Conservation (phyloP, 30 jellyfish, hydroid and myxozoan species). For the Pseudorhiza aurosa region DNA sequence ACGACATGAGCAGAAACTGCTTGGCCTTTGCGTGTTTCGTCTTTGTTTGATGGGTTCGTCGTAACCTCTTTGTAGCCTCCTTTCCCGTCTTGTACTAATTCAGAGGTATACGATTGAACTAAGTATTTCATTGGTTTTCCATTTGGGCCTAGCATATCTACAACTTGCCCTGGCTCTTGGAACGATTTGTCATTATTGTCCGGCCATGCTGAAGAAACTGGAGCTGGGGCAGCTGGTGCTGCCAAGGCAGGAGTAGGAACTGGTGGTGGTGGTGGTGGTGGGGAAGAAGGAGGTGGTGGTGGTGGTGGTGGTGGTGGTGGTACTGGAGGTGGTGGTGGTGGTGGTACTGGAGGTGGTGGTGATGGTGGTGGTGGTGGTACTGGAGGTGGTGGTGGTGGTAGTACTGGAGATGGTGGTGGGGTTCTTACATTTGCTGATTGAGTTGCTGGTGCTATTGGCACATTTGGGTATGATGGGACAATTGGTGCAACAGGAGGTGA, state of each 20-base stretch:
- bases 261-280: slow-evolving; percentile 24
- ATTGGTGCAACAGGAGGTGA: slow-evolving; percentile 61
- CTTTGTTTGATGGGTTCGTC: slow-evolving; percentile 25
- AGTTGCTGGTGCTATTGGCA: slow-evolving; percentile 34
- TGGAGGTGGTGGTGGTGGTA: slow-evolving; percentile 14
- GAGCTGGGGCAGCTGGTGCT: slow-evolving; percentile 53
- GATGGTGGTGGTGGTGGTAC: slow-evolving; percentile 19
- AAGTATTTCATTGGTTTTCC: slow-evolving; percentile 55
- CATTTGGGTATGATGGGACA: slow-evolving; percentile 34
- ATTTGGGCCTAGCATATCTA: slow-evolving; percentile 72
- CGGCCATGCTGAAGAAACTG: slow-evolving; percentile 25
- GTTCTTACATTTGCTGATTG: slow-evolving; percentile 37
- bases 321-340: slow-evolving; percentile 34
- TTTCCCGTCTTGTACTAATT: slow-evolving; percentile 75
- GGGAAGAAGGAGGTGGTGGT: slow-evolving; percentile 38
- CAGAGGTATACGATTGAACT: slow-evolving; percentile 76
- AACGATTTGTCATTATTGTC: slow-evolving; percentile 33
- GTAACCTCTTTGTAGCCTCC: slow-evolving; percentile 65
- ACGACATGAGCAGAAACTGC: slow-evolving; percentile 55
- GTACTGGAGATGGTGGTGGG: slow-evolving; percentile 28
- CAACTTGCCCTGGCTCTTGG: slow-evolving; percentile 55
- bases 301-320: slow-evolving; percentile 57
- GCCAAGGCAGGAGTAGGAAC: slow-evolving; percentile 33
- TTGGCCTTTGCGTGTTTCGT: slow-evolving; percentile 22
- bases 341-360: slow-evolving; percentile 37